Evolutionary conservation across 2,113 vertebrate species (phyloP), one percentile per base, ranked within the genome.

Genomic region (Prunella fulvescens): DNA sequence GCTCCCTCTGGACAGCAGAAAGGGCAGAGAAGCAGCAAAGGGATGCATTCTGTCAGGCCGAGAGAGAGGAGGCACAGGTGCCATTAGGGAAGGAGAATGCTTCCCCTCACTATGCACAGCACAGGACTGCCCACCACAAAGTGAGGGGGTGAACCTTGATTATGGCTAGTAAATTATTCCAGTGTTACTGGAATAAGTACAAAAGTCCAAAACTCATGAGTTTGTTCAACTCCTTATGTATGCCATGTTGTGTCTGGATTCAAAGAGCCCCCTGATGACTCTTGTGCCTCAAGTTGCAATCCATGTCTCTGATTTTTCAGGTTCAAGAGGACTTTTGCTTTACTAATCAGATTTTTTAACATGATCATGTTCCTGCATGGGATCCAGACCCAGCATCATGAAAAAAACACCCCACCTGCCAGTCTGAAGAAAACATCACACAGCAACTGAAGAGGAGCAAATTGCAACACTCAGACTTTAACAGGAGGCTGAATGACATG

Each of bases 61-160:
- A 16, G 37, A 50, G 8, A 15, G 19, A 40, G 8, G 4, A 66
- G 26, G 19, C 0, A 1, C 0, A 1, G 4, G 3, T 37, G 26
- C 4, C 31, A 10, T 1, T 2, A 66, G 5, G 3, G 8, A 11
- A 67, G 10, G 6, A 72, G 61, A n/a, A 24, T 29, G 1, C 5
- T 50, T 17, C 7, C 23, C 12, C 12, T 62, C 6, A 33, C 53
- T 16, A 22, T 19, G 7, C 17, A 17, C 1, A 1, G 7, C 19
- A 42, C 4, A 54, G 12, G 1, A 0, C 13, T 66, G 29, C 7
- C 74, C 33, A 25, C 5, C 4, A 5, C 6, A 8, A 26, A 44
- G 14, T 53, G 11, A 15, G 3, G 3, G 5, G 3, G 6, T n/a
- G 19, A 69, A 20, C 25, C 22, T 20, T 48, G 23, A 40, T 62